These are phyloP conservation scores for pig (Sus scrofa) DNA, from an alignment of 2,113 vertebrate species.

Conservation along the genomic window T2T-Sscrofa CM000814.6:146575501-146576000, in stretches of 20 bases:
- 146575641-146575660: neutral
- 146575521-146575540: fast-evolving
- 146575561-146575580: no score
- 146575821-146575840: neutral
- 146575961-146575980: neutral
- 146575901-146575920: fast-evolving
- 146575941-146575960: fast-evolving
- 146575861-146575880: fast-evolving
- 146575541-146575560: neutral
- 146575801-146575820: fast-evolving
- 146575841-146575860: no score
- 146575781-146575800: fast-evolving
- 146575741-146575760: fast-evolving
- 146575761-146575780: fast-evolving
- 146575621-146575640: neutral
- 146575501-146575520: fast-evolving
- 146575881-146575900: fast-evolving
- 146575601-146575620: fast-evolving
- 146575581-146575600: neutral
- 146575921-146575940: neutral
- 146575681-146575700: neutral
- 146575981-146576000: fast-evolving
- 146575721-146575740: fast-evolving
- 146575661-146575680: neutral
- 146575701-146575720: neutral